Conservation (phyloP, 2,113 vertebrate species). For the Salvelinus namaycush region DNA sequence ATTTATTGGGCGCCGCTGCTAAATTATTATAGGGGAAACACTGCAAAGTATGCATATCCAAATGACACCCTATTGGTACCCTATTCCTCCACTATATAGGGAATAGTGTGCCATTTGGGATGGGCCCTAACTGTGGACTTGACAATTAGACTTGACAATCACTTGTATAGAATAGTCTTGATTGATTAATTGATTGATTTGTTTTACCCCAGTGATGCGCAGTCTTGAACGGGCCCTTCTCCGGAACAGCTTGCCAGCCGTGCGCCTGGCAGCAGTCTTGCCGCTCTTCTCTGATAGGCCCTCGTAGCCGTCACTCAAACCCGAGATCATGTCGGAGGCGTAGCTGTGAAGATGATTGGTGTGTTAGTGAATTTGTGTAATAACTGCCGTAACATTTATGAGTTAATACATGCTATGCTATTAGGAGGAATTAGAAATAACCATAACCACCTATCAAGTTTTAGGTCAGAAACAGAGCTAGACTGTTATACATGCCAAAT, state of each 20-base stretch:
- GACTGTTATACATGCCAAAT: slow-evolving; percentile 2
- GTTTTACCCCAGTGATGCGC: slow-evolving; percentile 87
- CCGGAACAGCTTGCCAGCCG: slow-evolving; percentile 79
- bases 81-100: too few species aligned
- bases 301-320: slow-evolving; percentile 86
- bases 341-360: slow-evolving; percentile 72
- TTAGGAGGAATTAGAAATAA: not conserved
- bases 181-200: slow-evolving; percentile 1
- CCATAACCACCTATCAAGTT: slow-evolving; percentile 8
- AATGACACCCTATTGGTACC: too few species aligned
- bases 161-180: too few species aligned
- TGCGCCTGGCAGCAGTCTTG: slow-evolving; percentile 71
- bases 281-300: slow-evolving; percentile 76
- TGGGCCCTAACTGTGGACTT: too few species aligned
- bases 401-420: slow-evolving; percentile 14
- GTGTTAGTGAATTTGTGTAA: not conserved
- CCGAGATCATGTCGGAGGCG: slow-evolving; percentile 86
- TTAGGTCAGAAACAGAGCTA: slow-evolving; percentile 31
- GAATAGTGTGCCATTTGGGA: too few species aligned
- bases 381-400: not conserved
- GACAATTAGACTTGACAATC: too few species aligned
- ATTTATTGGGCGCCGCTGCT: too few species aligned
- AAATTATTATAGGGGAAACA: too few species aligned
- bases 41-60: too few species aligned
- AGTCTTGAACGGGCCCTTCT: slow-evolving; percentile 86